phyloP scores from a whole-genome alignment of 2,797 vertebrate genomes.

The Podarcis lilfordi region DNA sequence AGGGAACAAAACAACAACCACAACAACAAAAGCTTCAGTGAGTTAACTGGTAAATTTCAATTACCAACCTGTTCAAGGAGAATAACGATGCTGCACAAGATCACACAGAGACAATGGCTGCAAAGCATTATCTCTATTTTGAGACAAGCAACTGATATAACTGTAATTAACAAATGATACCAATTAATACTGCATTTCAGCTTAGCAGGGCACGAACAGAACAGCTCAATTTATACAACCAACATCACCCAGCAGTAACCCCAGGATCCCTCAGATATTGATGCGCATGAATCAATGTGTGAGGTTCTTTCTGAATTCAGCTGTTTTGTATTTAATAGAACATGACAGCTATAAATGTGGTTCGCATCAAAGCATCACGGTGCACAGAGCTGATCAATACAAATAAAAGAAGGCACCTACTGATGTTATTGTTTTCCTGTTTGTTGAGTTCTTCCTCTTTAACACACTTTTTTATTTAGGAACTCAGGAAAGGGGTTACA shows the following conservation, averaged over 20 bases:
- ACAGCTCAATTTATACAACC: neutral
- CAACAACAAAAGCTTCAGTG: neutral
- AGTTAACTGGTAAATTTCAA: neutral
- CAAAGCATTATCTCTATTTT: neutral
- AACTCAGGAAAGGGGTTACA: neutral
- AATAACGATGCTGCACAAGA: neutral
- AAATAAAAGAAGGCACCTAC: neutral
- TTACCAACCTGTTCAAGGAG: neutral
- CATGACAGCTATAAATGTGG: constrained; percentile 21
- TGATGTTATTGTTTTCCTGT: neutral
- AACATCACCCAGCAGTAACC: constrained; percentile 2
- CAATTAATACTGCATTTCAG: neutral
- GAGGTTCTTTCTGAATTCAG: constrained; percentile 10
- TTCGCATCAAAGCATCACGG: constrained; percentile 2
- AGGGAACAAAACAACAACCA: neutral
- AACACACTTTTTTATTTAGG: neutral
- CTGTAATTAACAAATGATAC: neutral
- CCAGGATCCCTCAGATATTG: constrained; percentile 1
- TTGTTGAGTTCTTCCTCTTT: neutral
- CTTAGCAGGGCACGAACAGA: neutral
- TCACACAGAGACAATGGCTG: neutral
- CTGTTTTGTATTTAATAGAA: constrained; percentile 3
- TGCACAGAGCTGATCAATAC: constrained; percentile 4
- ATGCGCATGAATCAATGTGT: constrained; percentile 6
- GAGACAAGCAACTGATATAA: neutral